Base-by-base conservation (phyloP, 1,140 invertebrate species). In the Macrosteles quadrilineatus region DNA sequence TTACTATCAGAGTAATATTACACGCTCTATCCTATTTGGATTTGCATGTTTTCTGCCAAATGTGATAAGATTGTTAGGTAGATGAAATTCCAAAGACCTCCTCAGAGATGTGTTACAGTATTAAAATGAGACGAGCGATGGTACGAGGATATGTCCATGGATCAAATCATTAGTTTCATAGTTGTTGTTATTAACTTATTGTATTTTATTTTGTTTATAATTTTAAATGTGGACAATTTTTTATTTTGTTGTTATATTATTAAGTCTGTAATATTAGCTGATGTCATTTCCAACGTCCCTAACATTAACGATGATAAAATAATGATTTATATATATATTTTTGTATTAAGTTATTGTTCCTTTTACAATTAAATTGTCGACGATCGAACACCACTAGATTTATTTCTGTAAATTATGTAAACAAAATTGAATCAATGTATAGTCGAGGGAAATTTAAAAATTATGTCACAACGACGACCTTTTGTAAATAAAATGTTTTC, bases 401-500 rank as follows among this genome's bases (percentile, higher is more conserved):
- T 27, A 59, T 59, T 59, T 30, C 12, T 27, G 25, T 14, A 27
- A 59, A 27, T 27, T 25, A 27, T 30, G 27, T 50, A 59, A 25
- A 59, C 55, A 59, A 59, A 59, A 30, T 59, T 59, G 2, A 27
- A 59, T 59, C 55, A 59, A 59, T 59, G 55, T 59, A 29, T 59
- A 59, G 27, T 27, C 6, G 55, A 59, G 55, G 25, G n/a, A 36
- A 50, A 50, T 23, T 50, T 50, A 50, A 50, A n/a, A 50, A n/a
- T 19, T 6, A 50, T 50, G 55, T 59, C 14, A 27, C 55, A 59
- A 27, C 21, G 55, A 59, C 55, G 27, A n/a, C 21, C 21, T 36
- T 6, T 27, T 59, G 55, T 59, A 59, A 59, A 59, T 59, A 59
- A 59, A 36, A 59, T 29, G 55, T 59, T 59, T 59, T 59, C 47